These are phyloP conservation scores for Agonopterix arenella DNA, from an alignment of 2,888 invertebrate species.

Conservation along the genomic window DNA sequence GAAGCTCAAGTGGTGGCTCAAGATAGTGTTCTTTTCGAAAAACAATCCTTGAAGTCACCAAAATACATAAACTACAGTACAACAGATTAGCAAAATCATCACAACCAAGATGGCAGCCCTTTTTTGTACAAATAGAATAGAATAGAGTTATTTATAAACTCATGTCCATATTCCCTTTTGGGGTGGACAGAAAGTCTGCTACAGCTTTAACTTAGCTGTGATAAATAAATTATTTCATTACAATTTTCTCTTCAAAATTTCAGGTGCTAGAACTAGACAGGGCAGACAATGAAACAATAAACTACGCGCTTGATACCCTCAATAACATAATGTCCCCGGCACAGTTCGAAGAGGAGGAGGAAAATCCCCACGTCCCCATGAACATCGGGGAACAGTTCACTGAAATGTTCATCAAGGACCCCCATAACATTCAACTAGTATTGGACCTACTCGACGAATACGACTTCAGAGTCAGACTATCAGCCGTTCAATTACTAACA, in stretches of 20 bases:
- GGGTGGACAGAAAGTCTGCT: too few relatives aligned
- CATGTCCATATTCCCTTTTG: not conserved
- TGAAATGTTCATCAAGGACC: slow-evolving; percentile 96
- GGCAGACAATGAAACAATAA: slow-evolving; percentile 93
- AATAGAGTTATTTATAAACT: too few relatives aligned
- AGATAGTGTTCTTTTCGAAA: too few relatives aligned
- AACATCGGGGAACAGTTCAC: slow-evolving; percentile 96
- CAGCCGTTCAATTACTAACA: slow-evolving; percentile 92
- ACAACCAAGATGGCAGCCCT: too few relatives aligned
- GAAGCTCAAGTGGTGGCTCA: too few relatives aligned
- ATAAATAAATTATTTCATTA: not conserved
- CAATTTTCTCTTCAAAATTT: slow-evolving; percentile 12
- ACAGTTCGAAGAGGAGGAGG: slow-evolving; percentile 88
- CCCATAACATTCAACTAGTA: slow-evolving; percentile 88
- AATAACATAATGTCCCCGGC: slow-evolving; percentile 92
- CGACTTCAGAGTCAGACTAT: slow-evolving; percentile 94
- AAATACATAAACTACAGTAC: too few relatives aligned
- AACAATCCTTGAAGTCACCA: too few relatives aligned
- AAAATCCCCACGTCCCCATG: slow-evolving; percentile 78
- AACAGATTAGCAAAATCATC: too few relatives aligned
- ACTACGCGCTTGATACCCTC: slow-evolving; percentile 94
- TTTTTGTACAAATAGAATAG: too few relatives aligned
- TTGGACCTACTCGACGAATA: slow-evolving; percentile 94
- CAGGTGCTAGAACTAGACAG: slow-evolving; percentile 92
- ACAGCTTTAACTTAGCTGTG: too few relatives aligned